Evolutionary conservation across 1,140 invertebrate species (phyloP), one percentile per base, ranked within the genome.

Genomic region (Theocolax elegans): DNA sequence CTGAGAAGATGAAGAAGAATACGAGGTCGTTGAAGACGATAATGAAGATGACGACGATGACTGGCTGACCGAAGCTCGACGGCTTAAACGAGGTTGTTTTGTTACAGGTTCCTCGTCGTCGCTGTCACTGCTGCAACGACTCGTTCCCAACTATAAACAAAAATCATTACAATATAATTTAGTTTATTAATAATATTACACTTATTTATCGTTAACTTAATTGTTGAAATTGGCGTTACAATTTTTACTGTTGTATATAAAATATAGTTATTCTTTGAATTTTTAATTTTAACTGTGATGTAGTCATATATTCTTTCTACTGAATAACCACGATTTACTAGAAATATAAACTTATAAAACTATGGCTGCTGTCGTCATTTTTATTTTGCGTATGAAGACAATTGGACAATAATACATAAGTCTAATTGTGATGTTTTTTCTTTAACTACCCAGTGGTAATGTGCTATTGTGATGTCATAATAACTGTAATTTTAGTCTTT

Each of bases 81-180:
- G 69, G n/a, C 62, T 71, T 29, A 91, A 84, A 27, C 90, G 83
- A n/a, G 89, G 89, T 69, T 90, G 89, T 76, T 92, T 92, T 68
- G 87, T 86, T 40, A 90, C 89, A 35, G 91, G 91, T 76, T 91
- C 91, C 82, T 92, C 90, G 79, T 89, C 90, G 73, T 90, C 89
- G 53, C 77, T 77, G 72, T 78, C 77, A 72, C 77, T 80, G 71
- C 77, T 80, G 67, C 78, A 82, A 10, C 70, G 71, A 53, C 56
- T 72, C 67, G 77, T 54, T 19, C 74, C 70, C 75, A 79, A 84
- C 85, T 87, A 81, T 58, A 82, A 80, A 10, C 31, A 35, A 35
- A 35, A 35, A 10, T 6, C 4, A 35, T 35, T 35, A 35, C 10
- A 35, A 10, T 35, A 6, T 6, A 35, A 35, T 35, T 35, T 35